These are phyloP conservation scores for Campylomormyrus tamandua DNA, from an alignment of 2,113 vertebrate genomes.

Conservation along the genomic window DNA sequence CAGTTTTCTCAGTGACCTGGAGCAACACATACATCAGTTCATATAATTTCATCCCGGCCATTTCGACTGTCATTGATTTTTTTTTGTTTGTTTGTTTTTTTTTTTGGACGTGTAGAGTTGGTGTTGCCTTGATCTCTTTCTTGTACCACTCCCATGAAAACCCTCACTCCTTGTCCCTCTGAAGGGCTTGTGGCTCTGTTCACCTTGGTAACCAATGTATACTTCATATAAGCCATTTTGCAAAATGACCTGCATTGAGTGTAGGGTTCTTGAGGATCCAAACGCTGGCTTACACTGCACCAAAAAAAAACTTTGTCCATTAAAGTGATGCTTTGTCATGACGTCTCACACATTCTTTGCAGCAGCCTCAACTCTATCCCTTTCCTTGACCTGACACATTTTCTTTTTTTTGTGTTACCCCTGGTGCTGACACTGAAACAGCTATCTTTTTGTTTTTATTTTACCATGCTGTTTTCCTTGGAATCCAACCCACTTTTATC, in stretches of 20 bases:
- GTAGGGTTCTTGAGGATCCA: background rate
- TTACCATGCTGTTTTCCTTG: background rate
- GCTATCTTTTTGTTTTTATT: background rate
- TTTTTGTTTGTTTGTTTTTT: background rate
- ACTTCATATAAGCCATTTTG: background rate
- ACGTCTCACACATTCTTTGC: background rate
- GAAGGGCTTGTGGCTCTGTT: background rate
- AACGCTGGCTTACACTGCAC: background rate
- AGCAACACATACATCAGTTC: background rate
- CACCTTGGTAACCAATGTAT: background rate
- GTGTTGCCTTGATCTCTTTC: background rate
- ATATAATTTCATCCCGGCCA: background rate
- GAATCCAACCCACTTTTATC: background rate
- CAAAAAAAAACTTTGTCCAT: background rate
- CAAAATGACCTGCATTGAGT: background rate
- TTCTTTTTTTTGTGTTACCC: background rate
- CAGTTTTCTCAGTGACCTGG: background rate
- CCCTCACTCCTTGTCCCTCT: background rate
- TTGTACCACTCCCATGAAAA: background rate
- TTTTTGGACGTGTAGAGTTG: background rate
- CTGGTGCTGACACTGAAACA: background rate
- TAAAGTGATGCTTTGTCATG: background rate
- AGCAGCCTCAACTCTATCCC: background rate
- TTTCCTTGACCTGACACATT: background rate
- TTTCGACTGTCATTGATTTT: background rate